Base-by-base conservation (phyloP, 2,888 invertebrate genomes). In the Cataglyphis livida region DNA sequence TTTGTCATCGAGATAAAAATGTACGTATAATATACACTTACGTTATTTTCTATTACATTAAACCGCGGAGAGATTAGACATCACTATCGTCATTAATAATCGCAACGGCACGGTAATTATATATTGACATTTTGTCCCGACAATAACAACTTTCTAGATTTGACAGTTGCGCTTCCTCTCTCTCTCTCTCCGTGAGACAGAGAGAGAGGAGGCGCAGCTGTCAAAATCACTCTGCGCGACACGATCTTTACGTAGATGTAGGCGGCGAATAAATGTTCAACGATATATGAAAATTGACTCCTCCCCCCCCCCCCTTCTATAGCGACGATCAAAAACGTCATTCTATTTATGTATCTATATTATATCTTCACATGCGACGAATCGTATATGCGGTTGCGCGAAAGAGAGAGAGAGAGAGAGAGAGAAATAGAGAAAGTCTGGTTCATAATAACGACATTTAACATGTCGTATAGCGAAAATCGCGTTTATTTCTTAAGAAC, bases 91-190 rank as follows among this genome's bases (percentile, higher is more conserved):
- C 51, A 12, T 76, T 76, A 76, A 57, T 57, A 41, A 54, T 66
- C 54, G 35, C 64, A 66, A 41, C 32, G 41, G 48, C 51, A 5
- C 0, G 76, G 59, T 57, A 78, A 78, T 78, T 68, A 41, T 51
- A 51, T 32, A 78, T 70, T 78, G 41, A 59, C 44, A 71, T 59
- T 78, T 70, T 44, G 71, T 71, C 32, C 4, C 32, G 57, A 41
- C 32, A 21, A 32, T 74, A 62, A 62, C 44, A 44, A 57, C 73
- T 78, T 78, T 78, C 73, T 71, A 21, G 21, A 21, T 21, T 21
- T 21, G 21, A 21, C 21, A 21, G 21, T 21, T 21, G 21, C 21
- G 21, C 21, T 21, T 21, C 21, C 21, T 21, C 21, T 21, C 21
- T 21, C 21, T 21, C 21, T 21, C 21, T 21, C 21, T 21, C 21